phyloP scores from a whole-genome alignment of 1,140 invertebrate species.

The Drosophila guanche region DNA sequence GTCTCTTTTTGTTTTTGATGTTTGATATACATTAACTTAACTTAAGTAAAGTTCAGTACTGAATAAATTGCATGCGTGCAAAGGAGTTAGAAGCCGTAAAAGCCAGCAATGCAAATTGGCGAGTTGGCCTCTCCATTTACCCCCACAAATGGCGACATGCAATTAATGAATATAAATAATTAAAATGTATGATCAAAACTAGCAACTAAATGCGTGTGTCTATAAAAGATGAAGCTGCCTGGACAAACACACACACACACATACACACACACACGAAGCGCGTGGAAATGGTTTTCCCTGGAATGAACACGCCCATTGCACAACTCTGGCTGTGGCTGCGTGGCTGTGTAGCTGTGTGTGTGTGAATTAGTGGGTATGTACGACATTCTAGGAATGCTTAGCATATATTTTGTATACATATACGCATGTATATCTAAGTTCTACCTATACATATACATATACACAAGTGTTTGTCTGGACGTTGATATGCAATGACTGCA shows the following conservation, averaged over 20 bases:
- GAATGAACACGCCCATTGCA: constrained; percentile 54
- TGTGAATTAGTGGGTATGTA: constrained; percentile 25
- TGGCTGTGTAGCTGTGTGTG: constrained; percentile 1
- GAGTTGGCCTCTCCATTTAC: not conserved
- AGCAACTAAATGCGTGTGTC: constrained; percentile 20
- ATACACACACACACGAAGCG: not conserved
- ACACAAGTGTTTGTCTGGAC: constrained; percentile 34
- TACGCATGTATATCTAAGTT: not conserved
- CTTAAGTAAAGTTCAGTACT: constrained; percentile 69
- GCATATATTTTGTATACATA: constrained; percentile 38
- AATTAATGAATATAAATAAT: constrained; percentile 35
- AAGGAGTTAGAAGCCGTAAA: constrained; percentile 17
- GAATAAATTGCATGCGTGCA: constrained; percentile 42
- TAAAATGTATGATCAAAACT: constrained; percentile 19
- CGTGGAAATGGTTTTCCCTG: constrained; percentile 30
- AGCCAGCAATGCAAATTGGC: constrained; percentile 4
- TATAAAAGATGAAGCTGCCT: constrained; percentile 26
- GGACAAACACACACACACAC: not conserved
- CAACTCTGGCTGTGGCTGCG: no score
- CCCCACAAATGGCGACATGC: constrained; percentile 9
- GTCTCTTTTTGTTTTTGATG: constrained; percentile 26
- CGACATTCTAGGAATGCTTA: constrained; percentile 69
- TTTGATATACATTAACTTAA: constrained; percentile 53
- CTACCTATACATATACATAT: constrained; percentile 16
- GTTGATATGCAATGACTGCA: no score